Evolutionary conservation across 2,113 vertebrate species (phyloP).

Genomic region (Gambusia holbrooki): DNA sequence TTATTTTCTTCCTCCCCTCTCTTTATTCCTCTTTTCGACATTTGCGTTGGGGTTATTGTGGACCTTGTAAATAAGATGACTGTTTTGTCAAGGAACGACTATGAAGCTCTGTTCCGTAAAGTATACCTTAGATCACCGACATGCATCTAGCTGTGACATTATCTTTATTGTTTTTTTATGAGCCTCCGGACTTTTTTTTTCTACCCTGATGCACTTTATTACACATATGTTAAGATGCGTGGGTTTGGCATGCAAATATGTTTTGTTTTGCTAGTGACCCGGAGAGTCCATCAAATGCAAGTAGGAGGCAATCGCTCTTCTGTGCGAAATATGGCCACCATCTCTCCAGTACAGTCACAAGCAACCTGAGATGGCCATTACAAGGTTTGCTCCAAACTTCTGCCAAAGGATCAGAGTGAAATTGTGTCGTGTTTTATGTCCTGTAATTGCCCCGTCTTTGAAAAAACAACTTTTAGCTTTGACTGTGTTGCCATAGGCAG

Average conservation of each 20-base stretch:
- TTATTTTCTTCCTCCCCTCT: conserved; percentile 91
- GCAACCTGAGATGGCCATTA: conserved; percentile 65
- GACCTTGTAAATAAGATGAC: conserved; percentile 99
- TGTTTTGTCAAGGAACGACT: conserved; percentile 98
- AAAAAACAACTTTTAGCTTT: conserved; percentile 81
- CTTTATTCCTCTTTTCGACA: conserved; percentile 97
- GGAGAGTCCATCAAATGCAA: conserved; percentile 66
- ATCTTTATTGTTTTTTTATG: conserved; percentile 89
- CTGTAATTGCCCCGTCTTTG: conserved; percentile 81
- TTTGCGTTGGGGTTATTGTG: conserved; percentile 95
- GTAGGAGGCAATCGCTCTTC: conserved; percentile 35
- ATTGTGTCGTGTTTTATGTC: conserved; percentile 79
- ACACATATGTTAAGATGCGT: conserved; percentile 56
- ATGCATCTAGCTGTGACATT: conserved; percentile 91
- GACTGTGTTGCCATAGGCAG: conserved; percentile 76
- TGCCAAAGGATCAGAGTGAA: conserved; percentile 78
- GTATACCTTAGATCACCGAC: conserved; percentile 88
- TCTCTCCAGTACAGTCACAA: conserved; percentile 58
- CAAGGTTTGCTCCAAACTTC: conserved; percentile 72
- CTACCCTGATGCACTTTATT: conserved; percentile 81
- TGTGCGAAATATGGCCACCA: conserved; percentile 42
- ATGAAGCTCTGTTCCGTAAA: conserved; percentile 82
- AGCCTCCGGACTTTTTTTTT: conserved; percentile 66
- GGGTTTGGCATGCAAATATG: conserved; percentile 64
- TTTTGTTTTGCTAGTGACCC: conserved; percentile 66